Evolutionary conservation across 2,113 vertebrate species (phyloP).

Genomic region (Pseudolaguvia tuberculata): DNA sequence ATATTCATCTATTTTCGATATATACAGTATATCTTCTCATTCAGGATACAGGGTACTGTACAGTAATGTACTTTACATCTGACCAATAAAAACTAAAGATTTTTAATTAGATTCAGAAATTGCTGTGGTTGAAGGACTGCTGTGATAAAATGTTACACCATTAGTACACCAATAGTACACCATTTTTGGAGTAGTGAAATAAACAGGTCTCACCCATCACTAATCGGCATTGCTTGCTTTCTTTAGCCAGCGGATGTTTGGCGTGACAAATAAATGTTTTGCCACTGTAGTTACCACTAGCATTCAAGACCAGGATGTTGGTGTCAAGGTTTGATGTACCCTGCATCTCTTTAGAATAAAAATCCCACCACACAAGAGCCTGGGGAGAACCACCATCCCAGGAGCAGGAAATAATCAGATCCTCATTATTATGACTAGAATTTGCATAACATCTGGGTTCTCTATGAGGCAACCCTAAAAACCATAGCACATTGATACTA

Average conservation of each 20-base stretch:
- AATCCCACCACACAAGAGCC: conserved; percentile 73
- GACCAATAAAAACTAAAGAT: no score
- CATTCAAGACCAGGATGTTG: conserved; percentile 67
- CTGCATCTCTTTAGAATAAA: conserved; percentile 49
- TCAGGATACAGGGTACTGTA: no score
- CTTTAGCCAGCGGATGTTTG: conserved; percentile 68
- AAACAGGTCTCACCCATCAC: conserved; percentile 67
- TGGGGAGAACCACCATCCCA: conserved; percentile 78
- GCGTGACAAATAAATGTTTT: conserved; percentile 71
- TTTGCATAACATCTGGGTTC: conserved; percentile 70
- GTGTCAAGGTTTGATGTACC: conserved; percentile 58
- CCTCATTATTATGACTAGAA: conserved; percentile 67
- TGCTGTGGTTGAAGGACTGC: no score
- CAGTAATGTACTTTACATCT: no score
- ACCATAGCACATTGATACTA: neutral
- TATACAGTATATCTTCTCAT: no score
- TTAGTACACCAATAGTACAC: no score
- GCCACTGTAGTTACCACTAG: conserved; percentile 59
- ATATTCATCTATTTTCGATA: no score
- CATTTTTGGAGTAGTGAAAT: neutral
- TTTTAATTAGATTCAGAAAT: no score
- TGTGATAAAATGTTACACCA: no score
- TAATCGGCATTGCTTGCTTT: conserved; percentile 66
- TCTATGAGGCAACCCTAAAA: conserved; percentile 51
- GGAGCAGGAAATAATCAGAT: conserved; percentile 75